Base-by-base conservation (phyloP, 2,113 vertebrate genomes). In the Calypte anna region DNA sequence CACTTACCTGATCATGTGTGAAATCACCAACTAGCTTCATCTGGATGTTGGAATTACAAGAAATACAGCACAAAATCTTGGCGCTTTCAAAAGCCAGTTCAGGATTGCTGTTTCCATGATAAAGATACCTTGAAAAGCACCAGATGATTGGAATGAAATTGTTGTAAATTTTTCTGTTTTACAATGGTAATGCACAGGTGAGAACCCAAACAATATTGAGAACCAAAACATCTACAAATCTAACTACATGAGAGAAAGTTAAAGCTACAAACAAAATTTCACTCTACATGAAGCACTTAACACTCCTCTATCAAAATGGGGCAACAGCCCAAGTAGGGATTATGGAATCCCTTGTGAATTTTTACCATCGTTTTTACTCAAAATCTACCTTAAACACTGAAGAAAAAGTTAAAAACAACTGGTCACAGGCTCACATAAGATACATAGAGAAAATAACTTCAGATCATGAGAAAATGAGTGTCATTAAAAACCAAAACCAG, bases 11-110 rank as follows among this genome's bases (percentile, higher is more conserved):
- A 94, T 99, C 99, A 62, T 99, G 98, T 25, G 98, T 99, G 93
- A 99, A 99, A 96, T 99, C 99, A 95, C 99, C 99, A 94, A 99
- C 99, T 81, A 99, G 96, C 92, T 99, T 98, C 36, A 96, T 96
- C 96, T 99, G 99, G 93, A 99, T 99, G 93, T 99, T 99, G 57
- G 99, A 98, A 95, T 99, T 99, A 88, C 96, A 98, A 82, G 99
- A 98, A 51, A 99, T 99, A 88, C 98, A 98, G 75, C 98, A 98
- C 67, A 99, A 97, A 96, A 99, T 99, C 97, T 99, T 99, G 63
- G 99, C 98, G 94, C 99, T 99, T 97, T 99, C 98, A 95, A 99
- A 99, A 44, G 99, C 99, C 74, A 99, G 97, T 76, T 99, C 99
- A 54, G 99, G 98, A 94, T 99, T 99, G 48, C 98, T 98, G 96